phyloP scores from a whole-genome alignment of 1,140 invertebrate genomes.

The Aphis craccivora region DNA sequence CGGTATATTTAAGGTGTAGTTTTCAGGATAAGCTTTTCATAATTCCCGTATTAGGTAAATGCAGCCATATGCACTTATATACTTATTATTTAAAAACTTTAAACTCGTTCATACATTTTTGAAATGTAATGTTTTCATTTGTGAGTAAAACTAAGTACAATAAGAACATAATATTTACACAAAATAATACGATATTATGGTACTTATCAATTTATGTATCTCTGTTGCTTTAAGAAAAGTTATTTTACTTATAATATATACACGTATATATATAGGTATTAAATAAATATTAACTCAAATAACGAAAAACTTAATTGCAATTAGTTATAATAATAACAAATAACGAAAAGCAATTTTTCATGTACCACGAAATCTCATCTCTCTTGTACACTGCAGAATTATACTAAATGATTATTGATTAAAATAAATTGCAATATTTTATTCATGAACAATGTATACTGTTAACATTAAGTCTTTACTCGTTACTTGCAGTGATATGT shows the following conservation, averaged over 20 bases:
- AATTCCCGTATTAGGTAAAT: not conserved
- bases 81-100: not conserved
- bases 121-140: not conserved
- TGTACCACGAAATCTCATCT: not conserved
- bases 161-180: not conserved
- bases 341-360: not conserved
- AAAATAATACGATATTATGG: not conserved
- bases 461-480: not conserved
- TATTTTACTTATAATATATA: not conserved
- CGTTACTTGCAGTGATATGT: not conserved
- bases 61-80: not conserved
- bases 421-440: not conserved
- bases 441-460: too few species aligned
- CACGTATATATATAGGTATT: not conserved
- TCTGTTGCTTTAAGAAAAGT: not conserved
- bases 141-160: not conserved
- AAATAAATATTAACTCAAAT: not conserved
- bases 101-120: not conserved
- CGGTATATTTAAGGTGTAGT: not conserved
- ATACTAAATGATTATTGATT: not conserved
- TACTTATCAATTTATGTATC: not conserved
- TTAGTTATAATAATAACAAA: too few species aligned
- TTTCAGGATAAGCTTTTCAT: not conserved
- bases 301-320: not conserved
- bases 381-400: not conserved